Base-by-base conservation (phyloP, 2,888 invertebrate species). In the Invenusta paracnida region DNA sequence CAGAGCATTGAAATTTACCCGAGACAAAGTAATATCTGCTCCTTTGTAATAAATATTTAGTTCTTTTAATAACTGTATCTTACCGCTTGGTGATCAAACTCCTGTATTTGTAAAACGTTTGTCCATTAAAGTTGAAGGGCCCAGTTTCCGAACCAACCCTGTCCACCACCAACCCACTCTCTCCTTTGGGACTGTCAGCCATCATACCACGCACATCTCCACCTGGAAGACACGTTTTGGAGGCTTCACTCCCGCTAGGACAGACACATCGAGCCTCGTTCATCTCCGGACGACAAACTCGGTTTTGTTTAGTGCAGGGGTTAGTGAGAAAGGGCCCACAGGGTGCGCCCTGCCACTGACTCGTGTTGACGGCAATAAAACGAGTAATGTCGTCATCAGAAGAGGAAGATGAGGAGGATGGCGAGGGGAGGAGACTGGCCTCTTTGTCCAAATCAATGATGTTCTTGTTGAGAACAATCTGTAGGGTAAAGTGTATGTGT, bases 341-440 rank as follows among this genome's bases (percentile, higher is more conserved):
- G 23, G 83, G 83, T 1, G 83, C n/a, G 27, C 83, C 83, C 25
- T 83, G 83, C 83, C 83, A 83, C 48, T 83, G 83, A 25, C 30
- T 31, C 11, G 31, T 83, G 28, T 83, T 83, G 5, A 48, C 48
- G 48, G 5, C 17, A 17, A 48, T 17, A 5, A 17, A 48, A 17
- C 48, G n/a, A n/a, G n/a, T n/a, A n/a, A n/a, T 48, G 48, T 17
- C 17, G 48, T 5, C 5, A 17, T 48, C 5, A 17, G 48, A 17
- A 17, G 48, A 11, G 48, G 5, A 5, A 5, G 48, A 48, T 48
- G 48, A 17, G 5, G 48, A 17, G 48, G 48, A 48, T 5, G 17
- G 48, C 17, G 5, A 17, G 48, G 48, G 5, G 48, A 11, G 5
- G 48, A 48, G n/a, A n/a, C n/a, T 48, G 17, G 48, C 17, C 48